Evolutionary conservation across 2,797 vertebrate species (phyloP).

Genomic region (Myripristis murdjan): DNA sequence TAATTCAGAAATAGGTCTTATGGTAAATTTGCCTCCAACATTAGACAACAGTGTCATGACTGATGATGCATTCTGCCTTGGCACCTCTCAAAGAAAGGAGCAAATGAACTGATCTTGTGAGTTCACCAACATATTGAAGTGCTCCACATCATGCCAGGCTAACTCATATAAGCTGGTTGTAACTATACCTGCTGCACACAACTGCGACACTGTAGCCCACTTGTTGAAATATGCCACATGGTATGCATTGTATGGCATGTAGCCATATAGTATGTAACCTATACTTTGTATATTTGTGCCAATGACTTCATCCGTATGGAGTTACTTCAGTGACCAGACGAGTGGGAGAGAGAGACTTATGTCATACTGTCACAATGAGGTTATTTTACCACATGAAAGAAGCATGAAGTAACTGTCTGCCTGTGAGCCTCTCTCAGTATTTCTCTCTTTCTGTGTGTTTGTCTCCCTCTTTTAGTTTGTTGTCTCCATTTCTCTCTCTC

Average conservation of each 20-base stretch:
- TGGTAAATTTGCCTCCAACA: too few species aligned
- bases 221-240: conserved; percentile 40
- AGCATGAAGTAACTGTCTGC: conserved; percentile 36
- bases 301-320: conserved; percentile 64
- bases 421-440: conserved; percentile 35
- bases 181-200: conserved; percentile 52
- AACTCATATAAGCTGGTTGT: conserved; percentile 43
- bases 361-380: conserved; percentile 56
- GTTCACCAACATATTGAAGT: not conserved
- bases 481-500: conserved; percentile 28
- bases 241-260: conserved; percentile 39
- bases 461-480: conserved; percentile 44
- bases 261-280: conserved; percentile 63
- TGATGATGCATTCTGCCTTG: not conserved
- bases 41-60: not conserved
- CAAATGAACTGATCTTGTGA: not conserved
- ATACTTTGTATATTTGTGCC: conserved; percentile 47
- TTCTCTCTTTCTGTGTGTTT: conserved; percentile 25
- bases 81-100: not conserved
- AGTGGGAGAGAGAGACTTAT: conserved; percentile 36
- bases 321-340: conserved; percentile 38
- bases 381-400: conserved; percentile 71
- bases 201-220: conserved; percentile 29
- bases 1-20: too few species aligned
- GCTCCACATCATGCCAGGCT: not conserved